Conservation (phyloP, 2,797 vertebrate species). For the Enteromius paludinosus region DNA sequence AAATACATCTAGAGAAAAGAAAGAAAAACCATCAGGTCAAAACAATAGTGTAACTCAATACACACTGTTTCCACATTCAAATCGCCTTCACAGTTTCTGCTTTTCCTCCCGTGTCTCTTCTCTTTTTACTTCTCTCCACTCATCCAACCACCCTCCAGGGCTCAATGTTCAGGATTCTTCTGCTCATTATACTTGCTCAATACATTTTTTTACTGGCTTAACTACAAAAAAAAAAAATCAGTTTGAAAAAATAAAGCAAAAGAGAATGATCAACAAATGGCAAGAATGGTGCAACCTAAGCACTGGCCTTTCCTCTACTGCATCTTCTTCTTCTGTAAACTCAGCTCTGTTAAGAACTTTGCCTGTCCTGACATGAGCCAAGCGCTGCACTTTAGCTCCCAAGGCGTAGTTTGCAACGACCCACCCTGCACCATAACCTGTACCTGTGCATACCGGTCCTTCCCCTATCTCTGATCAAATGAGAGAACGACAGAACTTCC, state of each 20-base stretch:
- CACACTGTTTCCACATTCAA: conserved; percentile 20
- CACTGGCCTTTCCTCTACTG: neutral
- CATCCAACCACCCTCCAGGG: neutral
- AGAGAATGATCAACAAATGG: neutral
- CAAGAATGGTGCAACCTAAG: neutral
- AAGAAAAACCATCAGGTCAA: neutral
- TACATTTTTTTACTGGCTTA: neutral
- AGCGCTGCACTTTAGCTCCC: conserved; percentile 21
- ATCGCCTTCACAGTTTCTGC: conserved; percentile 12
- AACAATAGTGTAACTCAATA: conserved; percentile 22
- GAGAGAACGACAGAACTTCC: neutral
- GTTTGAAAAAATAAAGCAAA: neutral
- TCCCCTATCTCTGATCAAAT: neutral
- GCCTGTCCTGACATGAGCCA: conserved; percentile 35
- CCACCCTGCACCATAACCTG: conserved; percentile 12
- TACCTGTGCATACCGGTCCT: conserved; percentile 17
- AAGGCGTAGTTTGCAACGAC: neutral
- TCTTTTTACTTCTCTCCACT: neutral
- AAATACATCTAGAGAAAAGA: neutral
- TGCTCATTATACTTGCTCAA: neutral
- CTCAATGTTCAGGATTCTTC: neutral
- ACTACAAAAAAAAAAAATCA: neutral
- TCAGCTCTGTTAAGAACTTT: neutral
- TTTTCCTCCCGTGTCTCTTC: neutral
- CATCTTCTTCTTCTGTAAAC: neutral